phyloP scores from a whole-genome alignment of 1,140 invertebrate genomes.

The Zaprionus vittiger region DNA sequence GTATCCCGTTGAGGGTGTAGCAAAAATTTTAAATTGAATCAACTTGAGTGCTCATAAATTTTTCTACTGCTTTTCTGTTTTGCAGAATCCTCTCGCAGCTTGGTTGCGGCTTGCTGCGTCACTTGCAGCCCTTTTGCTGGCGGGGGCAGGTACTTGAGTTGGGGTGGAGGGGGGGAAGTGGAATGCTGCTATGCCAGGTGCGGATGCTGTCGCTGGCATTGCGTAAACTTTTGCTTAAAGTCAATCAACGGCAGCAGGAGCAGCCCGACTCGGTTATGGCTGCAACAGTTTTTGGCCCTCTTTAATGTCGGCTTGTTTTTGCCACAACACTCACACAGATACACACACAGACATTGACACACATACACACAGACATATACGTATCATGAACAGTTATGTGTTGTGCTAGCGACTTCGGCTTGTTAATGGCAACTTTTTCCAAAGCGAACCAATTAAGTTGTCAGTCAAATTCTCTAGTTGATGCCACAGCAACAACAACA shows the following conservation, averaged over 20 bases:
- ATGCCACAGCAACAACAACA: slow-evolving; percentile 18
- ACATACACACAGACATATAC: slow-evolving; percentile 12
- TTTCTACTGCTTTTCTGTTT: slow-evolving; percentile 50
- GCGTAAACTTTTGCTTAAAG: slow-evolving; percentile 63
- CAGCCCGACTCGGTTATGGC: background rate
- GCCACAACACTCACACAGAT: slow-evolving; percentile 8
- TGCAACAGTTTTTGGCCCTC: slow-evolving; percentile 35
- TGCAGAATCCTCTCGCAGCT: slow-evolving; percentile 45
- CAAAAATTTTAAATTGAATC: slow-evolving; percentile 74
- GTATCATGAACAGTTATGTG: background rate
- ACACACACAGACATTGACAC: background rate
- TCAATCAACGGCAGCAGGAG: slow-evolving; percentile 49
- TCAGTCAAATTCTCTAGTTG: slow-evolving; percentile 72
- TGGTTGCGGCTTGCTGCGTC: slow-evolving; percentile 44
- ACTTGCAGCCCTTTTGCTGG: slow-evolving; percentile 59
- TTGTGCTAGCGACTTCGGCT: slow-evolving; percentile 39
- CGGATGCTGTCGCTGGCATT: slow-evolving; percentile 49
- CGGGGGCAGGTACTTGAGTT: background rate
- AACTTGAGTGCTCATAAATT: slow-evolving; percentile 80
- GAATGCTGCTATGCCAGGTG: slow-evolving; percentile 15
- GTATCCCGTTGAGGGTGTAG: background rate
- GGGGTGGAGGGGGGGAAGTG: background rate
- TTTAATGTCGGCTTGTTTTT: slow-evolving; percentile 51
- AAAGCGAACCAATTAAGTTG: slow-evolving; percentile 80
- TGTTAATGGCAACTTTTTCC: slow-evolving; percentile 71